Evolutionary conservation across 2,888 invertebrate genomes (phyloP), one percentile per base, ranked within the genome.

Genomic region (Megamerina dolium): DNA sequence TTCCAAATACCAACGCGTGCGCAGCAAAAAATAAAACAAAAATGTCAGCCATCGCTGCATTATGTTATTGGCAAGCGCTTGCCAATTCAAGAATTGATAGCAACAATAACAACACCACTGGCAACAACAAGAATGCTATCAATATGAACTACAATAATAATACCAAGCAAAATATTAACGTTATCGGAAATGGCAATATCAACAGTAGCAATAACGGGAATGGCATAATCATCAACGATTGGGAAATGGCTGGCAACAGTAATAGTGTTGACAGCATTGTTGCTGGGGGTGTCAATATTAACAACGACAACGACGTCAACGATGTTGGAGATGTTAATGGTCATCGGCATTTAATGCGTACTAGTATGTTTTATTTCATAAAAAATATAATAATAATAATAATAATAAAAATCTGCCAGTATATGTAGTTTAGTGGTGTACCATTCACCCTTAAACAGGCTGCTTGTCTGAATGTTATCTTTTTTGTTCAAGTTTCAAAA

Each of bases 191-290:
- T 26, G 38, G 21, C 31, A 38, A 26, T 26, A 26, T 23, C 17
- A 23, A 23, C 23, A 23, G 23, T 10, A 23, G 23, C 23, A 23
- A 10, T 10, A 23, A 6, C 23, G 10, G 23, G 8, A 23, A 6
- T 10, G n/a, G 16, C 8, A 31, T 13, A 5, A 31, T 5, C 31
- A 31, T 13, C 31, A 31, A 49, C 44, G 54, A 54, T 46, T 58
- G 59, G 58, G 50, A 56, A 43, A 54, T 57, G 51, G 37, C 46
- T 30, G 53, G 37, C 37, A 51, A 23, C 13, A 44, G 46, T 13
- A n/a, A 14, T 14, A 12, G 12, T 14, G 29, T 19, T 34, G 43
- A 30, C 37, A 31, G 27, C 37, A 32, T 20, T 37, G 26, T 20
- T 4, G 29, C 5, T 20, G 19, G 20, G 12, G 44, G 23, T 26